phyloP scores from a whole-genome alignment of 2,888 invertebrate species.

The Agrenia bidenticulata region DNA sequence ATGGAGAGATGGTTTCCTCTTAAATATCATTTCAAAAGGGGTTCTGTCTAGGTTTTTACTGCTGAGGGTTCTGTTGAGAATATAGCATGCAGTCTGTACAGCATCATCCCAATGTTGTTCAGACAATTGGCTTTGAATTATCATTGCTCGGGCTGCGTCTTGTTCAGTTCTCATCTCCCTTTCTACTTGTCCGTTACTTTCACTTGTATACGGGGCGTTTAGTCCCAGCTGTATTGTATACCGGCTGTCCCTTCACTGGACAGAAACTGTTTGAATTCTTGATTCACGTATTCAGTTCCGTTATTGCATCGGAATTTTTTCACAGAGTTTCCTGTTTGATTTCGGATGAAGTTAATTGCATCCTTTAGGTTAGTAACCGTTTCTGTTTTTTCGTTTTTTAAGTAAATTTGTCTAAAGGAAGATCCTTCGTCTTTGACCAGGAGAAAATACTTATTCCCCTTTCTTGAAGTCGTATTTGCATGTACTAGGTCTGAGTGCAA shows the following conservation, averaged over 20 bases:
- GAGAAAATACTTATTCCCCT: conserved; percentile 27
- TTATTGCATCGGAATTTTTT: conserved; percentile 27
- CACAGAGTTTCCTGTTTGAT: conserved; percentile 20
- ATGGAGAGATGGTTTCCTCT: conserved; percentile 48
- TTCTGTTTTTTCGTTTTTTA: conserved; percentile 23
- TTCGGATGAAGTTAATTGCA: conserved; percentile 21
- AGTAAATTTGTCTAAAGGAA: conserved; percentile 23
- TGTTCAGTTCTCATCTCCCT: conserved; percentile 29
- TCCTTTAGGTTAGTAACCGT: conserved; percentile 17
- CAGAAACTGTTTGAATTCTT: conserved; percentile 11
- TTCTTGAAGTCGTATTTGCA: conserved; percentile 4
- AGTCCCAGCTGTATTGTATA: background rate
- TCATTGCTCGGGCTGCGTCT: conserved; percentile 53
- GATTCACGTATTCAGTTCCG: conserved; percentile 25
- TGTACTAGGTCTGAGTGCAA: conserved; percentile 15
- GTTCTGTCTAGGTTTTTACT: conserved; percentile 33
- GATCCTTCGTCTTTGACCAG: conserved; percentile 29
- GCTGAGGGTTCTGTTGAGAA: conserved; percentile 53
- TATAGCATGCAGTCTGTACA: conserved; percentile 54
- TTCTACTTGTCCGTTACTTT: conserved; percentile 32
- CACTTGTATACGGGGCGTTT: conserved; percentile 21
- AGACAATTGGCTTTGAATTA: conserved; percentile 53
- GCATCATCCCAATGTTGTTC: conserved; percentile 55
- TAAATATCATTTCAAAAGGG: conserved; percentile 50
- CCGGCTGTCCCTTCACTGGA: conserved; percentile 24